Conservation (phyloP, 2,888 invertebrate species). For the Macroteleia sp. region DNA sequence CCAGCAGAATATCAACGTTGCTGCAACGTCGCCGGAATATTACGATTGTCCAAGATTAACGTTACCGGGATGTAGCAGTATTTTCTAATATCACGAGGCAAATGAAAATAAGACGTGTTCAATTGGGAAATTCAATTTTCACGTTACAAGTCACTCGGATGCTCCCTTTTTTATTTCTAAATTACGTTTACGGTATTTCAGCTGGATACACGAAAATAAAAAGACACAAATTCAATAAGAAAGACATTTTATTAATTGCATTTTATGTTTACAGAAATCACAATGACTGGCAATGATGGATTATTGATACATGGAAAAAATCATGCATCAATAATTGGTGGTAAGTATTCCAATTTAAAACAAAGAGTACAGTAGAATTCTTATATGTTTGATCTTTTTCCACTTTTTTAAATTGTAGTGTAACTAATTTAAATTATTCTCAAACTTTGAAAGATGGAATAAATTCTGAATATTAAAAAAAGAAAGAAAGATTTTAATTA, state of each 20-base stretch:
- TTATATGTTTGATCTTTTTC: too few species aligned
- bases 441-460: too few species aligned
- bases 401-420: too few species aligned
- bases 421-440: too few species aligned
- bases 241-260: conserved; percentile 12
- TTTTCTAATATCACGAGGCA: conserved; percentile 51
- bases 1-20: conserved; percentile 53
- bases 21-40: conserved; percentile 54
- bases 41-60: conserved; percentile 59
- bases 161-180: neutral
- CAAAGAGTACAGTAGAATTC: too few species aligned
- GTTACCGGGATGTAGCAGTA: too few species aligned
- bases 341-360: too few species aligned
- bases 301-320: conserved; percentile 33
- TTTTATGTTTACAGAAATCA: conserved; percentile 37
- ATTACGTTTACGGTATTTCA: conserved; percentile 8
- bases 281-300: conserved; percentile 25
- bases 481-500: too few species aligned
- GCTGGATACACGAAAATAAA: neutral
- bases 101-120: conserved; percentile 58
- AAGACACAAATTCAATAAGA: conserved; percentile 10
- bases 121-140: conserved; percentile 56
- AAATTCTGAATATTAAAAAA: too few species aligned
- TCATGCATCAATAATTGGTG: conserved; percentile 51
- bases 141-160: conserved; percentile 2